Evolutionary conservation across 2,888 invertebrate species (phyloP).

Genomic region (Himalopsyche kuldschensis): DNA sequence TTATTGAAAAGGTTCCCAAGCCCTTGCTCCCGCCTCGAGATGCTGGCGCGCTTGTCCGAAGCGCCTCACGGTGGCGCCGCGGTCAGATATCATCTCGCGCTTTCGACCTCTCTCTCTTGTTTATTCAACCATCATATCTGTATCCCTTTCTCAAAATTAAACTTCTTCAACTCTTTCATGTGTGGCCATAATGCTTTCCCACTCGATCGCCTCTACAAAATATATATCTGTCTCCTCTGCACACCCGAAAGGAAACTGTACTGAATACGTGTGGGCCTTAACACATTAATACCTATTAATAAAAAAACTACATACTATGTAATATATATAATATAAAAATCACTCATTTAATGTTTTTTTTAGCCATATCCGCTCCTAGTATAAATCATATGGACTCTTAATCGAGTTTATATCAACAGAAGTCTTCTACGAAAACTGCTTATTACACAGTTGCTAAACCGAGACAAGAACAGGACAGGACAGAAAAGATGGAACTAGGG

Average conservation of each 20-base stretch:
- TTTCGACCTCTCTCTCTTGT: conserved; percentile 5
- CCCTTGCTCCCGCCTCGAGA: not conserved
- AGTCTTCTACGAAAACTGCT: too few species aligned
- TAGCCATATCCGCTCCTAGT: too few species aligned
- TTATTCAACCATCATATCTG: not conserved
- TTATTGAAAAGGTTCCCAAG: not conserved
- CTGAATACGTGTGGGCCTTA: not conserved
- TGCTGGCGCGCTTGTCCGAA: conserved; percentile 20
- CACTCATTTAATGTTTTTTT: too few species aligned
- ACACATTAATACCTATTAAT: not conserved
- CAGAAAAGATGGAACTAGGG: too few species aligned
- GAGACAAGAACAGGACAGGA: too few species aligned
- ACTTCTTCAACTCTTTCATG: conserved; percentile 1
- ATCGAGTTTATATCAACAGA: too few species aligned
- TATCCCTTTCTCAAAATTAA: not conserved
- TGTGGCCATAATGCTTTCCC: conserved; percentile 3
- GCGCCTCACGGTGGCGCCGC: conserved; percentile 35
- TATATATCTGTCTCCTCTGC: not conserved
- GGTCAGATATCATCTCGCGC: conserved; percentile 36
- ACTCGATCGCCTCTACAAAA: not conserved
- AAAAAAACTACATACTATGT: not conserved
- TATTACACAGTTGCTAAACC: too few species aligned
- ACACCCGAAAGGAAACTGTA: not conserved
- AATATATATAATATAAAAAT: too few species aligned
- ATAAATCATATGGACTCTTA: too few species aligned